These are phyloP conservation scores for Dicycla oo DNA, from an alignment of 2,888 invertebrate species.

Conservation along the genomic window DNA sequence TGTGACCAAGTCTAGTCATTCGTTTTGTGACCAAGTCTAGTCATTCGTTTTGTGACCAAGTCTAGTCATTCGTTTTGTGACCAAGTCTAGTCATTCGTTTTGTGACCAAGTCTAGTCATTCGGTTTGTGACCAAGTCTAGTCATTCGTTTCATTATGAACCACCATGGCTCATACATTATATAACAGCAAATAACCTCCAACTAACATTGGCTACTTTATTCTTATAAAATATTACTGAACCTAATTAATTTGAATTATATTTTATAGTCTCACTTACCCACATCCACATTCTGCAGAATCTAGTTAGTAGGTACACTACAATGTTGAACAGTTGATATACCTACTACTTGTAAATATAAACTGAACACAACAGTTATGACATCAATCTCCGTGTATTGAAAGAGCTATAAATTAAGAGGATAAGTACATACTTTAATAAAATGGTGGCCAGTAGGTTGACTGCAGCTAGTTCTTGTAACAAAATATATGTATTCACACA, in stretches of 20 bases:
- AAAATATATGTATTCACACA: slow-evolving; percentile 19
- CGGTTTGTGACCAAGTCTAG: too few species aligned
- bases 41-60: too few species aligned
- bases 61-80: too few species aligned
- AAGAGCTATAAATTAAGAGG: slow-evolving; percentile 28
- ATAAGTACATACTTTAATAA: slow-evolving; percentile 31
- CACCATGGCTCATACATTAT: too few species aligned
- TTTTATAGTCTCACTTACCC: background rate
- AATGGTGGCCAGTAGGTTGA: slow-evolving; percentile 6
- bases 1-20: too few species aligned
- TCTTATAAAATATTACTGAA: background rate
- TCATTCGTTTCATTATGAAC: too few species aligned
- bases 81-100: too few species aligned
- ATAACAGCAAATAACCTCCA: too few species aligned
- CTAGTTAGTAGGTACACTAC: slow-evolving; percentile 10
- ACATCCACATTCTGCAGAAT: background rate
- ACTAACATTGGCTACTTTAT: too few species aligned
- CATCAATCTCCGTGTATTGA: slow-evolving; percentile 32
- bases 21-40: too few species aligned
- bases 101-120: too few species aligned
- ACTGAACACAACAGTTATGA: slow-evolving; percentile 29
- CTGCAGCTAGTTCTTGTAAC: slow-evolving; percentile 12
- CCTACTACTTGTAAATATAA: slow-evolving; percentile 50
- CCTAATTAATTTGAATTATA: slow-evolving; percentile 5
- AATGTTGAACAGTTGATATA: slow-evolving; percentile 19